Percentiles rank a stretch among this genome's conserved stretches.
These are phyloP conservation scores for Parelbella ahira DNA, from an alignment of 2,888 invertebrate genomes.

Conservation along the genomic window DNA sequence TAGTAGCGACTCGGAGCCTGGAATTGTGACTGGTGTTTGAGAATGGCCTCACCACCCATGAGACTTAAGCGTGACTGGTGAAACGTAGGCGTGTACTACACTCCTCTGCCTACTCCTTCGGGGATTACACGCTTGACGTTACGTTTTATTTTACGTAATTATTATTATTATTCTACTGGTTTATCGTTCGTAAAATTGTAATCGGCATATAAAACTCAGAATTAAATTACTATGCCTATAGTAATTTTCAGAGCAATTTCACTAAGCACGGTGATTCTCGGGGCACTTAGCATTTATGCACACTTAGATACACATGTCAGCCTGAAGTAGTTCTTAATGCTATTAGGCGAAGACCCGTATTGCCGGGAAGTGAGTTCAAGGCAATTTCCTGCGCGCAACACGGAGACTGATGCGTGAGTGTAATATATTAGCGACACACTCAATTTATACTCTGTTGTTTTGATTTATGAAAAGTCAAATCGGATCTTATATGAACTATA, in stretches of 20 bases:
- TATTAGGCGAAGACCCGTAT: constrained; percentile 10
- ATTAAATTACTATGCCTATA: constrained; percentile 3
- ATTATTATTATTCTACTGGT: too few relatives aligned
- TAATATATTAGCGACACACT: constrained; percentile 22
- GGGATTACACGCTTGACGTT: too few relatives aligned
- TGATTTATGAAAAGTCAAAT: constrained; percentile 9
- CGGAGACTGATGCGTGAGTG: constrained; percentile 18
- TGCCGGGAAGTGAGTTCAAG: constrained; percentile 20
- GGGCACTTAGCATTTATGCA: not conserved
- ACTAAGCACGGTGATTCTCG: not conserved
- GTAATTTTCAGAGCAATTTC: not conserved
- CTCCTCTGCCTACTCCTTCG: too few relatives aligned
- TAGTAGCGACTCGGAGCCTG: too few relatives aligned
- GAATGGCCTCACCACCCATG: too few relatives aligned
- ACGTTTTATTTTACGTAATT: too few relatives aligned
- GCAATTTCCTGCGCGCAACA: constrained; percentile 27
- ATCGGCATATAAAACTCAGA: not conserved
- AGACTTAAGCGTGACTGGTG: too few relatives aligned
- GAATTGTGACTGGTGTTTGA: too few relatives aligned
- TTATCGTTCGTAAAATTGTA: too few relatives aligned
- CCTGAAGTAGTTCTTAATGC: constrained; percentile 2
- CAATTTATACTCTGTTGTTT: constrained; percentile 10
- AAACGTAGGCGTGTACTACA: too few relatives aligned
- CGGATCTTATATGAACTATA: too few relatives aligned
- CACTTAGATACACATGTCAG: not conserved